Base-by-base conservation (phyloP, 2,797 vertebrate genomes). In the Darevskia mixta region DNA sequence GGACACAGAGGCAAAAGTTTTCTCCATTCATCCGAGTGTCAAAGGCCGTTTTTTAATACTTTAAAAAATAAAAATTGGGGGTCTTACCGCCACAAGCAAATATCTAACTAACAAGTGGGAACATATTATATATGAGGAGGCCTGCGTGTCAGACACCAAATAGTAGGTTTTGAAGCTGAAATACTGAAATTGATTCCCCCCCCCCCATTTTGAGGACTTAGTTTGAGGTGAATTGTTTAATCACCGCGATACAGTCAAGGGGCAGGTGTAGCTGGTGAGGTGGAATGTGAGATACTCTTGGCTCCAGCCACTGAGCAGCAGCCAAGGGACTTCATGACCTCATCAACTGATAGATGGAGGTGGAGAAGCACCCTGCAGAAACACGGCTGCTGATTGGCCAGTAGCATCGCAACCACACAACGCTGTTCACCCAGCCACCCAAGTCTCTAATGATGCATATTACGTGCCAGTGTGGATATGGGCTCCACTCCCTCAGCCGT, bases 1-100 rank as follows among this genome's bases (percentile, higher is more conserved):
- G 92, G 8, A 25, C 55, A 90, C 93, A 89, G 8, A 85, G 91
- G 41, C 45, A 82, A 83, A 84, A 18, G 64, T 86, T 93, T 93
- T 93, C 77, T 91, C 88, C 90, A 32, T 27, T 91, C 66, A 77
- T 90, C 17, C 55, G 84, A 88, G 69, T 38, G 76, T 35, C 15
- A 8, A 41, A 8, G 15, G 25, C 7, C 29, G 27, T 29, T 11
- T 69, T 69, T 25, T 69, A 0, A 27, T 25, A 27, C 27, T 29
- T 67, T 49, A 49, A 49, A 20, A 61, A 61, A 2, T 1, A 61
- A 61, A 61, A 3, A 20, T 20, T 61, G 4, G n/a, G 10, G 27
- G 11, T 25, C 35, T 66, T 41, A n/a, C 18, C 11, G 25, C 8
- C 38, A 29, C 13, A 58, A 55, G 29, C 41, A 49, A 73, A 58